Conservation (phyloP, 2,797 vertebrate genomes). For the Spinibarbus caldwelli region DNA sequence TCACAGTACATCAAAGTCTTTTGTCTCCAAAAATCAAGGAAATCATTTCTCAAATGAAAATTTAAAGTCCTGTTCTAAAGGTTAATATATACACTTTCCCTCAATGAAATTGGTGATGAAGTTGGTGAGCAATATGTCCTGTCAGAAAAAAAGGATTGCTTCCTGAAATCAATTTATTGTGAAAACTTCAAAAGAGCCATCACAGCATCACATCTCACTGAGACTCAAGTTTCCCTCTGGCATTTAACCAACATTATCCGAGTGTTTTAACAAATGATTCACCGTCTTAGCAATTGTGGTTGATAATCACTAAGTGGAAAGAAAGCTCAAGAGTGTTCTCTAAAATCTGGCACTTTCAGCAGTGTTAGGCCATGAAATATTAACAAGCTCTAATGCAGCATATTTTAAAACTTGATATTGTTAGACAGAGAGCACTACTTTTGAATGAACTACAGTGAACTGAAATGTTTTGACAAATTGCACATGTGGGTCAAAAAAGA, state of each 20-base stretch:
- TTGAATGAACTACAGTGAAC: conserved; percentile 49
- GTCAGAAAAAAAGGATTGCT: conserved; percentile 21
- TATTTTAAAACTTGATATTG: conserved; percentile 58
- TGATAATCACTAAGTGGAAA: conserved; percentile 63
- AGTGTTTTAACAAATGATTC: conserved; percentile 48
- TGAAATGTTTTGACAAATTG: conserved; percentile 41
- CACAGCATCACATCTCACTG: conserved; percentile 61
- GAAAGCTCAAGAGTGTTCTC: conserved; percentile 55
- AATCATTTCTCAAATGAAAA: background rate
- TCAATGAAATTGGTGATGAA: background rate
- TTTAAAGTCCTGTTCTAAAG: background rate
- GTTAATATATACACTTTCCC: background rate
- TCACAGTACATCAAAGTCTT: background rate
- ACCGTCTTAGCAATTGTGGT: conserved; percentile 52
- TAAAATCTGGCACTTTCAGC: conserved; percentile 55
- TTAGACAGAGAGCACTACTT: conserved; percentile 55
- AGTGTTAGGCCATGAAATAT: conserved; percentile 60
- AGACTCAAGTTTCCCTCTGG: conserved; percentile 46
- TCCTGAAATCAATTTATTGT: conserved; percentile 57
- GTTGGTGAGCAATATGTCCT: background rate
- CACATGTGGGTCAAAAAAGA: background rate
- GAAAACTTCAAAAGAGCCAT: conserved; percentile 56
- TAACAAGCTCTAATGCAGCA: conserved; percentile 60
- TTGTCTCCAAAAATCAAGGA: background rate
- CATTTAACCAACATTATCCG: conserved; percentile 58